These are phyloP conservation scores for Zele albiditarsus DNA, from an alignment of 2,888 invertebrate genomes.

Conservation along the genomic window DNA sequence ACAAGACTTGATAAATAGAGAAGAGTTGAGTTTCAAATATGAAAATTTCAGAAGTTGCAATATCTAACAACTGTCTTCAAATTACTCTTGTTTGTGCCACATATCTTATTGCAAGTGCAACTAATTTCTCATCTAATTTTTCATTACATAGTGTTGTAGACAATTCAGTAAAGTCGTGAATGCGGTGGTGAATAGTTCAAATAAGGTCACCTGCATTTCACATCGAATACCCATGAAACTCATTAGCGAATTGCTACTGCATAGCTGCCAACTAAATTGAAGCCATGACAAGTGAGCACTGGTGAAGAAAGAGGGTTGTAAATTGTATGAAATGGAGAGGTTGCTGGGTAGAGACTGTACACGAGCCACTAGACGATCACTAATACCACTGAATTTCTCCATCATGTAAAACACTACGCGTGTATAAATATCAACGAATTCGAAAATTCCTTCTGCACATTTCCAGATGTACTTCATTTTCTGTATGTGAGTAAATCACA, in stretches of 20 bases:
- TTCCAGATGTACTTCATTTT: too few species aligned
- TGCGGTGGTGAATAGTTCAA: conserved; percentile 54
- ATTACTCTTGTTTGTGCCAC: too few species aligned
- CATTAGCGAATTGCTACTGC: conserved; percentile 65
- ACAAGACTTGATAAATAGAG: too few species aligned
- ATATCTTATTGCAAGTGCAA: too few species aligned
- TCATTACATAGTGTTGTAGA: too few species aligned
- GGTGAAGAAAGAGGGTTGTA: neutral
- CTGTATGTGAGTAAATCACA: too few species aligned
- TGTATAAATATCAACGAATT: neutral
- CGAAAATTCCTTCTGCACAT: too few species aligned
- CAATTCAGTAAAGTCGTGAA: too few species aligned
- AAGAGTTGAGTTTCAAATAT: too few species aligned
- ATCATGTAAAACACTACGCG: neutral
- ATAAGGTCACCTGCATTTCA: conserved; percentile 65
- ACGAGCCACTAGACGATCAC: neutral
- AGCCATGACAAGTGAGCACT: neutral
- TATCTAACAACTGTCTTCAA: too few species aligned
- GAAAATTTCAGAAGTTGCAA: too few species aligned
- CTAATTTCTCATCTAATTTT: too few species aligned
- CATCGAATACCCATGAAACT: conserved; percentile 67
- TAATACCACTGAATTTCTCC: neutral
- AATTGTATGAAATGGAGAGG: neutral
- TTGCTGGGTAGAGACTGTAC: neutral
- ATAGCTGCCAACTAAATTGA: conserved; percentile 45